Evolutionary conservation across 2,113 vertebrate species (phyloP).

Genomic region (Upupa epops): DNA sequence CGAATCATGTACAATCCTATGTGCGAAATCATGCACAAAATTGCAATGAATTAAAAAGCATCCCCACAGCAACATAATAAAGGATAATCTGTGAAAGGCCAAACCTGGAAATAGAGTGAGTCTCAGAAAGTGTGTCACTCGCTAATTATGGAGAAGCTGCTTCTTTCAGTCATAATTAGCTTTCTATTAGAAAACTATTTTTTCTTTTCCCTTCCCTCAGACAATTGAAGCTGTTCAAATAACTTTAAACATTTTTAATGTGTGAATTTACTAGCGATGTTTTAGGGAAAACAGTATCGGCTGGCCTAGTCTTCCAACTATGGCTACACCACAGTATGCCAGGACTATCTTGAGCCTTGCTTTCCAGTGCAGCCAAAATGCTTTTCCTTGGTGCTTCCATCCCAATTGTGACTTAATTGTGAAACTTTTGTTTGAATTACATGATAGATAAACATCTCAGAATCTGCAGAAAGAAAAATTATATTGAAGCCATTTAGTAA

Average conservation of each 20-base stretch:
- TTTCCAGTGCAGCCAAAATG: background rate
- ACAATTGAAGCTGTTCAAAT: background rate
- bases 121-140: slow-evolving; percentile 34
- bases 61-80: background rate
- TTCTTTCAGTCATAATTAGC: slow-evolving; percentile 21
- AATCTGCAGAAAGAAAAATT: background rate
- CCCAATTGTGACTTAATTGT: background rate
- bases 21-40: background rate
- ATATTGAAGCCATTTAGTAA: background rate
- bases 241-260: background rate
- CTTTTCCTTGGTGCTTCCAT: background rate
- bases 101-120: slow-evolving; percentile 18
- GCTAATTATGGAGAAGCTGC: slow-evolving; percentile 1
- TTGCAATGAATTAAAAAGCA: background rate
- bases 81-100: slow-evolving; percentile 3
- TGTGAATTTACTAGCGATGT: background rate
- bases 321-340: accelerated
- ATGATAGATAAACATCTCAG: background rate
- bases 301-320: background rate
- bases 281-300: background rate
- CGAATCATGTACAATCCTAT: background rate
- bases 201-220: background rate
- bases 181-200: background rate
- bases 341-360: background rate
- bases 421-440: background rate